Conservation (phyloP, 2,888 invertebrate species). For the Nomada flava region DNA sequence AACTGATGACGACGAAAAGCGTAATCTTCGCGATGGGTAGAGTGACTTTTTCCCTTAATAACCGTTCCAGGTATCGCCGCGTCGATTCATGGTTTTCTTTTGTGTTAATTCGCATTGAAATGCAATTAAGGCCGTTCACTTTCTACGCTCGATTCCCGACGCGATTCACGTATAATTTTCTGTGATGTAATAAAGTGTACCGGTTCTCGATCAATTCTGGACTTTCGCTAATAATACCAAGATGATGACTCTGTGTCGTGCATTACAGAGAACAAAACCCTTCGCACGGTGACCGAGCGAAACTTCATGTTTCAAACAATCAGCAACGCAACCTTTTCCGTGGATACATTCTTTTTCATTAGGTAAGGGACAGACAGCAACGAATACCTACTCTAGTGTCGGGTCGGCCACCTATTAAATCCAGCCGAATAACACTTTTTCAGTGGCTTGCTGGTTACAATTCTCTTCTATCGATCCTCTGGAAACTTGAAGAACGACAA, state of each 20-base stretch:
- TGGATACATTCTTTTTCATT: conserved; percentile 94
- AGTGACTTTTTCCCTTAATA: neutral
- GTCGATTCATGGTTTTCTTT: too few species aligned
- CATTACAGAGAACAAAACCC: conserved; percentile 91
- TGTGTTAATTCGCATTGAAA: neutral
- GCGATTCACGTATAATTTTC: conserved; percentile 1
- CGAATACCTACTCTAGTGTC: neutral
- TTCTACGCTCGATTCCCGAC: conserved; percentile 38
- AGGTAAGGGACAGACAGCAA: conserved; percentile 86
- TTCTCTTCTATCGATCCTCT: conserved; percentile 92
- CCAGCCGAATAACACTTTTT: neutral
- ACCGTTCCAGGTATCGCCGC: neutral
- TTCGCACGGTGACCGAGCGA: conserved; percentile 90
- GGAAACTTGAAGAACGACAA: conserved; percentile 87
- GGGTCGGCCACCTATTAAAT: neutral
- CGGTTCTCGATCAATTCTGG: conserved; percentile 18
- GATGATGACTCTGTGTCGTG: conserved; percentile 71
- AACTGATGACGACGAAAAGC: neutral
- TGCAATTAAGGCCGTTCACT: conserved; percentile 55
- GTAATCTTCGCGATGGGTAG: neutral
- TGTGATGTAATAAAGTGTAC: conserved; percentile 52
- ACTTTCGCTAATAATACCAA: conserved; percentile 60
- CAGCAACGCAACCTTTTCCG: conserved; percentile 94
- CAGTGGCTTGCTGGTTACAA: conserved; percentile 93
- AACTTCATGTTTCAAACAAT: conserved; percentile 93